A percentile compares a stretch with the other conserved stretches of the same genome.
Conservation (phyloP, 2,797 vertebrate species). For the Periparus ater region DNA sequence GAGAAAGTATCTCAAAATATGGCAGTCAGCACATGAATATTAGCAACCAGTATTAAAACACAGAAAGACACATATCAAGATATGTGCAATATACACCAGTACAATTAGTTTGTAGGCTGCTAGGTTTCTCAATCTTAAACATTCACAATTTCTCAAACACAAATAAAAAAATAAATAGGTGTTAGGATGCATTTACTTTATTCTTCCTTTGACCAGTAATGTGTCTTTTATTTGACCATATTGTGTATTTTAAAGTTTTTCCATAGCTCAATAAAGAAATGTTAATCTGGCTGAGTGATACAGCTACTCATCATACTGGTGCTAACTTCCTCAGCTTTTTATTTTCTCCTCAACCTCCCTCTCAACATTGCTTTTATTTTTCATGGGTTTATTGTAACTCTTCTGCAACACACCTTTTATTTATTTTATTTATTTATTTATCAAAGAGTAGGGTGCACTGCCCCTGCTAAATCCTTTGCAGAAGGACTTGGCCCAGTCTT, state of each 20-base stretch:
- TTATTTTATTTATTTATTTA: too few relatives aligned
- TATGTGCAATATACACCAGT: not conserved
- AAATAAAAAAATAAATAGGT: not conserved
- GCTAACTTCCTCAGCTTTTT: not conserved
- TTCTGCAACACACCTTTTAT: not conserved
- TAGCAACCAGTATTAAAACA: not conserved
- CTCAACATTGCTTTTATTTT: not conserved
- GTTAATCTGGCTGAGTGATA: not conserved
- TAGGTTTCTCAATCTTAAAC: not conserved
- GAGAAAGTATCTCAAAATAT: not conserved
- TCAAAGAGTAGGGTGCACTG: not conserved
- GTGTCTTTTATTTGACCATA: not conserved
- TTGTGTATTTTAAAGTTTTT: not conserved
- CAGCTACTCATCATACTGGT: not conserved
- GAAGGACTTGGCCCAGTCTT: not conserved
- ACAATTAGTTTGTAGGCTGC: not conserved
- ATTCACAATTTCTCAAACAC: not conserved
- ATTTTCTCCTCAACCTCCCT: accelerated
- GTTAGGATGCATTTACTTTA: not conserved
- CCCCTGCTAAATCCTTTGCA: not conserved
- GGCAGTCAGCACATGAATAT: not conserved
- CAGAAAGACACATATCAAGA: not conserved
- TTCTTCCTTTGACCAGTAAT: not conserved
- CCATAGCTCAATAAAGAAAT: not conserved
- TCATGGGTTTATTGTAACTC: not conserved